Base-by-base conservation (phyloP, 2,113 vertebrate genomes). In the Pseudopodoces humilis region DNA sequence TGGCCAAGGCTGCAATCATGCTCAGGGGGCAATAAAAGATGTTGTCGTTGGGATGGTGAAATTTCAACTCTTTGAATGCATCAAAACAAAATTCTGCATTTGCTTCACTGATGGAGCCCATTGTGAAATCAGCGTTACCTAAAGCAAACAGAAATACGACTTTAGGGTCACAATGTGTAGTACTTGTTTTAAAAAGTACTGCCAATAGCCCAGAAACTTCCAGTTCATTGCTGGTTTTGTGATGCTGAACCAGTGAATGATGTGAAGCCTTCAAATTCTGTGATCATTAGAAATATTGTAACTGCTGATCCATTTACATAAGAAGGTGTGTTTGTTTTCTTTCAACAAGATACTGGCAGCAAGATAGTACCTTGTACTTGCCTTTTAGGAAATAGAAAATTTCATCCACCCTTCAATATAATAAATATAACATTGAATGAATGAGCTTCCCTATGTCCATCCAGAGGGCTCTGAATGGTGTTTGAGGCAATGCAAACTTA, bases 1-100 rank as follows among this genome's bases (percentile, higher is more conserved):
- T 98, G 43, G 98, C 95, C 94, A 99, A 91, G 25, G 98, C 98
- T 46, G 98, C 93, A 43, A 99, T 98, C 95, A 99, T 96, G 94
- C 98, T 99, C 87, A 99, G 75, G 4, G 99, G 98, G 13, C 99
- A 99, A 67, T 95, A 98, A 93, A 99, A 97, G 71, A 98, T 59
- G 33, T 99, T 99, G 25, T 90, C 96, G 0, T 63, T 84, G 43
- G 90, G 88, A 33, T 97, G 96, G 3, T 74, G 71, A 55, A 94
- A 92, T 39, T 94, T 97, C 72, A 99, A 93, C 84, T 98, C 98
- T 94, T 96, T 97, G 90, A 98, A 98, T n/a, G 99, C 90, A 67
- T 97, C 97, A 95, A 99, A 97, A 83, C 90, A 97, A 94, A 99
- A 99, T 53, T 94, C 95, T 69, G 97, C 97, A 93, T 98, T 99